Base-by-base conservation (phyloP, 2,113 vertebrate species). In the Caranx ignobilis region DNA sequence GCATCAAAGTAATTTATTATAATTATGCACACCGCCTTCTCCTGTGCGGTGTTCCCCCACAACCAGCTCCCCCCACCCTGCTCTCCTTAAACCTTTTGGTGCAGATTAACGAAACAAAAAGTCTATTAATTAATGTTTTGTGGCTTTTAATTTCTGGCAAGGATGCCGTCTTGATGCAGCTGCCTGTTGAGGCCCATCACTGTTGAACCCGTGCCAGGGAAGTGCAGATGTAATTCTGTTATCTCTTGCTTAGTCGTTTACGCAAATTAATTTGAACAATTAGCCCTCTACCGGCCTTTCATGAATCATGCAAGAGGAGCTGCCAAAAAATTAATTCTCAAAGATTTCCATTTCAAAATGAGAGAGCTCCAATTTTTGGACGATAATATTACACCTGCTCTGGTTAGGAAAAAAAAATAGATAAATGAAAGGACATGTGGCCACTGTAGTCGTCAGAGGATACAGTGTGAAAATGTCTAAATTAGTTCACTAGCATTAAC, bases 221-320 rank as follows among this genome's bases (percentile, higher is more conserved):
- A 96, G 96, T 96, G 96, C 96, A 97, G 97, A 98, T 97, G 96
- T 97, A 99, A 97, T 97, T 96, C 97, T 97, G 97, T 98, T 98
- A 98, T 98, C 96, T 98, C 96, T 97, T 95, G 96, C 96, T 98
- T 97, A 97, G 96, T 96, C 95, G 95, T 97, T 97, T 97, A 97
- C 95, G 92, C 96, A 97, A 98, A 98, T 98, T 97, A 97, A 97
- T 97, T 97, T 96, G 96, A 98, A 97, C 96, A 97, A 98, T 98
- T 98, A 98, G 96, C 96, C 96, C 96, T 96, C 96, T 95, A 95
- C 96, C 94, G 95, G 96, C 97, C 95, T 95, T 96, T 96, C 96
- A 97, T 97, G 96, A 98, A 97, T 98, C 96, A 96, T 96, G 96
- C 95, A 95, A 89, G 94, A 96, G 94, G 91, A 95, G 93, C 95